Evolutionary conservation across 2,113 vertebrate genomes (phyloP).

Genomic region (Malurus melanocephalus): DNA sequence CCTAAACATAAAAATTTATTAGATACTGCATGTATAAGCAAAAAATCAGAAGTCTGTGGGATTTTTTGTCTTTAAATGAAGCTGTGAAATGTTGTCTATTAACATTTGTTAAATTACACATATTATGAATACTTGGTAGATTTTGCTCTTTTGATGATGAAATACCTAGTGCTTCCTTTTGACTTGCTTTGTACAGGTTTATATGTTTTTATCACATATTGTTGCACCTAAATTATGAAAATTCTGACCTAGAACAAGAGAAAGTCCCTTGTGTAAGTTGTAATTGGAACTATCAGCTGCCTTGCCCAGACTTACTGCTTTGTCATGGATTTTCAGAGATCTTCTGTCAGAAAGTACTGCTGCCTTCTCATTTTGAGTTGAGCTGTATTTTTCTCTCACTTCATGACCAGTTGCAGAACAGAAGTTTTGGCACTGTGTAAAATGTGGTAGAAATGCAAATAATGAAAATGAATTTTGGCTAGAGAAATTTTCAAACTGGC

Average conservation of each 20-base stretch:
- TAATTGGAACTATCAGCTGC: background rate
- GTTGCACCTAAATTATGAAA: background rate
- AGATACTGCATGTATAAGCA: background rate
- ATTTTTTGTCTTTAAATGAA: background rate
- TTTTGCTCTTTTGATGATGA: background rate
- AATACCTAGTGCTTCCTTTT: background rate
- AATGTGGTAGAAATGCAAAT: background rate
- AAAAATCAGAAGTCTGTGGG: background rate
- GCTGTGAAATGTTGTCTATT: background rate
- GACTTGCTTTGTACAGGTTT: background rate
- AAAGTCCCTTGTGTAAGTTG: background rate
- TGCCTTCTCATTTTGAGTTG: background rate
- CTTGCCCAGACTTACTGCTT: background rate
- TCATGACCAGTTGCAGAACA: background rate
- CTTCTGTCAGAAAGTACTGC: background rate
- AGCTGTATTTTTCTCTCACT: background rate
- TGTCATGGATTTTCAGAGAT: background rate
- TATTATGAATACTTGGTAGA: background rate
- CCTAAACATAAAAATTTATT: background rate
- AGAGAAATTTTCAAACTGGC: background rate
- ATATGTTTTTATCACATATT: background rate
- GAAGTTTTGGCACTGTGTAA: rapidly evolving
- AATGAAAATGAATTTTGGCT: background rate
- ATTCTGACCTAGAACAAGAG: background rate
- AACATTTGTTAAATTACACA: background rate